These are phyloP conservation scores for Bombyx huttoni DNA, from an alignment of 2,888 invertebrate genomes.

Conservation along the genomic window DNA sequence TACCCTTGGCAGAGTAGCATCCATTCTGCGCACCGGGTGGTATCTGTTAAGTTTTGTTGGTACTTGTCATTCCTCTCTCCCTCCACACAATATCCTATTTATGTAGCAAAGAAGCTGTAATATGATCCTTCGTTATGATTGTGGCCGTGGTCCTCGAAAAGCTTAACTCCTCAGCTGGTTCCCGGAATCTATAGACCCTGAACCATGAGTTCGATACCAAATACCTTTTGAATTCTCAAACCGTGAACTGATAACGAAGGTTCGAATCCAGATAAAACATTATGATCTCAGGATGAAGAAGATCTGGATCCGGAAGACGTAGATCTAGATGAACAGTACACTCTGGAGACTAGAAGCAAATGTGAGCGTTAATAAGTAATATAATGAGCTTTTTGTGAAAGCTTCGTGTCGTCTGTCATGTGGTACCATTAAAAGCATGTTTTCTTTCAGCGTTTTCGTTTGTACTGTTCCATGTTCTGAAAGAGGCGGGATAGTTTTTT, in stretches of 20 bases:
- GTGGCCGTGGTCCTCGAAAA: too few species aligned
- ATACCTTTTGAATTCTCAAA: not conserved
- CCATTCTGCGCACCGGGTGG: too few species aligned
- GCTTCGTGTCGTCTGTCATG: not conserved
- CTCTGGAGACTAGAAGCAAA: constrained; percentile 91
- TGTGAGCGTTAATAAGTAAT: constrained; percentile 71
- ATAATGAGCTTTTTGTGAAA: not conserved
- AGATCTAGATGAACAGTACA: constrained; percentile 89
- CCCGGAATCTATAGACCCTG: too few species aligned
- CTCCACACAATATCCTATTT: too few species aligned
- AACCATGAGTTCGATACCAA: not conserved
- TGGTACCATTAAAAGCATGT: not conserved
- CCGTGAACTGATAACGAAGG: constrained; percentile 75
- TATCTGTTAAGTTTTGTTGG: too few species aligned
- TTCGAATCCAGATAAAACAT: not conserved
- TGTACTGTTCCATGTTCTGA: not conserved
- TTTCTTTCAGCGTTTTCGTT: not conserved
- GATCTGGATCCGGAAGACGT: constrained; percentile 91
- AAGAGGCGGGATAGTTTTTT: too few species aligned
- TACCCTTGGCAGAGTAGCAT: too few species aligned
- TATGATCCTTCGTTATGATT: too few species aligned
- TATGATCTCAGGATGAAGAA: constrained; percentile 79
- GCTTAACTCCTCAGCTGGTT: too few species aligned
- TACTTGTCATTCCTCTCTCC: too few species aligned
- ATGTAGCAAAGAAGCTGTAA: too few species aligned